Conservation (phyloP, 1,140 invertebrate genomes). For the Drosophila bifasciata region DNA sequence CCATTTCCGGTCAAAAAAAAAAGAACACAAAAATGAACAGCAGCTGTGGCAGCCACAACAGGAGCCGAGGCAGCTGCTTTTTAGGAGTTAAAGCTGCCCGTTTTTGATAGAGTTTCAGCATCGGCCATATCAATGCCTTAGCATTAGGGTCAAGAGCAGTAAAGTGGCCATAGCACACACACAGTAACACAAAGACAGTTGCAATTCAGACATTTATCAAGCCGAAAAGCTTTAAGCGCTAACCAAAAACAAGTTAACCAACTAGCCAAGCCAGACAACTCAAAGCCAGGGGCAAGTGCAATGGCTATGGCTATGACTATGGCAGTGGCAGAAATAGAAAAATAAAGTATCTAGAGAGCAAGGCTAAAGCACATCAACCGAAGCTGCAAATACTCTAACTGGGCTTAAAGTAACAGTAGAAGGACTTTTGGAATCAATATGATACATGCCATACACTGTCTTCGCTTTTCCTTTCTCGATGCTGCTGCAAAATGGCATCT, state of each 20-base stretch:
- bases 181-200: constrained; percentile 6
- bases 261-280: constrained; percentile 59
- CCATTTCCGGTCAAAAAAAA: constrained; percentile 56
- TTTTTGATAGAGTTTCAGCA: constrained; percentile 35
- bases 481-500: too few species aligned
- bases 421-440: too few species aligned
- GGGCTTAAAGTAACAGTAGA: too few species aligned
- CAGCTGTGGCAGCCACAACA: constrained; percentile 22
- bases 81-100: constrained; percentile 29
- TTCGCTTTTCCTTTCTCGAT: too few species aligned
- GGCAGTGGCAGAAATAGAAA: constrained; percentile 41
- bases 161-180: constrained; percentile 45
- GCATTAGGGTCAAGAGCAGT: constrained; percentile 75
- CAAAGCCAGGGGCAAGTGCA: constrained; percentile 80
- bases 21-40: constrained; percentile 19
- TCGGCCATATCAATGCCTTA: constrained; percentile 41
- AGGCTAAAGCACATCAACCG: too few species aligned
- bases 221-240: constrained; percentile 47
- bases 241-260: constrained; percentile 53
- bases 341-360: constrained; percentile 4
- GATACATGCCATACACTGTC: too few species aligned
- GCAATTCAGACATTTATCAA: constrained; percentile 65
- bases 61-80: constrained; percentile 19
- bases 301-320: constrained; percentile 47
- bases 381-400: too few species aligned